Conservation (phyloP, 2,888 invertebrate species). For the Miltochrista miniata region DNA sequence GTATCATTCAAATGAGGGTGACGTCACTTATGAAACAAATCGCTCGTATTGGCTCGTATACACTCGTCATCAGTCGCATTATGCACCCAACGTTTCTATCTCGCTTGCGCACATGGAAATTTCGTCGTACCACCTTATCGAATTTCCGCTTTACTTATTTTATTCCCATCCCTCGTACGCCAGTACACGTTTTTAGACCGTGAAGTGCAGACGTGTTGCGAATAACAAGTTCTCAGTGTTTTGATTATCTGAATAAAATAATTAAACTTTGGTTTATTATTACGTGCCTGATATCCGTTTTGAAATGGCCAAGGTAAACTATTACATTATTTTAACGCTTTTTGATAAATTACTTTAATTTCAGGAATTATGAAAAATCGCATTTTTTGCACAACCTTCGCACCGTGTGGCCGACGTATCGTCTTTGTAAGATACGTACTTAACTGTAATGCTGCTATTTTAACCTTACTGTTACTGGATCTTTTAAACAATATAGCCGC, state of each 20-base stretch:
- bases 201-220: slow-evolving; percentile 51
- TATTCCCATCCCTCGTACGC: slow-evolving; percentile 20
- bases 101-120: slow-evolving; percentile 42
- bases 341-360: neutral
- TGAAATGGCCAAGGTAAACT: slow-evolving; percentile 75
- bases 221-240: slow-evolving; percentile 48
- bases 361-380: slow-evolving; percentile 15
- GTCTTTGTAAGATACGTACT: neutral
- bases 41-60: no score
- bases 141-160: slow-evolving; percentile 58
- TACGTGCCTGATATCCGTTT: slow-evolving; percentile 36
- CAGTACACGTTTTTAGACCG: slow-evolving; percentile 75
- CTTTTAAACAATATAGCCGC: no score
- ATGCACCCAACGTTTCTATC: slow-evolving; percentile 24
- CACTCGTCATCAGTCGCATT: neutral
- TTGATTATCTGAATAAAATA: slow-evolving; percentile 59
- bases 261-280: slow-evolving; percentile 39
- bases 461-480: neutral
- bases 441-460: no score
- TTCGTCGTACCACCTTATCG: slow-evolving; percentile 60
- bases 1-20: no score
- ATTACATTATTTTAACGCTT: slow-evolving; percentile 11
- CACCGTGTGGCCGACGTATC: slow-evolving; percentile 1
- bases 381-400: slow-evolving; percentile 25
- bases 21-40: no score